Evolutionary conservation across 2,797 vertebrate species (phyloP).

Genomic region (Alca torda): DNA sequence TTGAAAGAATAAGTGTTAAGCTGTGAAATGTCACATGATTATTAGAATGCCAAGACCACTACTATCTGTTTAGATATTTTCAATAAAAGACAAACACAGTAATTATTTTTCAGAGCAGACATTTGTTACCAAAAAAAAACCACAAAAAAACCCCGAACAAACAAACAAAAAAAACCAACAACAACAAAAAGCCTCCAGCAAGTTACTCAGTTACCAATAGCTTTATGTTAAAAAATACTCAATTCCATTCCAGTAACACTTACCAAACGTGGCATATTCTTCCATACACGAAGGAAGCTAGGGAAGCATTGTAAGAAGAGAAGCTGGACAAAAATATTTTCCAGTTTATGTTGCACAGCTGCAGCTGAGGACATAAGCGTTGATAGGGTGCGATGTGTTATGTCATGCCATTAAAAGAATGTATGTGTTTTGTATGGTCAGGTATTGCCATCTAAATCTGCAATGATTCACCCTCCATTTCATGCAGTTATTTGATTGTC

Average conservation of each 20-base stretch:
- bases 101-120: background rate
- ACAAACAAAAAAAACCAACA: too few species aligned
- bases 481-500: background rate
- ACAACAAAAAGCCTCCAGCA: background rate
- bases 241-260: background rate
- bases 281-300: background rate
- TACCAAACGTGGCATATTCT: background rate
- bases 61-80: background rate
- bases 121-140: background rate
- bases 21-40: background rate
- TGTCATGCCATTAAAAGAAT: background rate
- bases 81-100: rapidly evolving
- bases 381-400: too few species aligned
- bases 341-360: background rate
- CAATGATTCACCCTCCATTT: background rate
- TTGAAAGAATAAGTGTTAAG: background rate
- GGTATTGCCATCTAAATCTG: background rate
- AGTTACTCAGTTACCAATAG: background rate
- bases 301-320: background rate
- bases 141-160: background rate
- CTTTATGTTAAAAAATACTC: background rate
- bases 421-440: background rate
- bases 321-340: background rate
- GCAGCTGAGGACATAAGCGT: rapidly evolving
- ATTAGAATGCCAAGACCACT: background rate